Evolutionary conservation across 2,797 vertebrate species (phyloP), one percentile per base, ranked within the genome.

Genomic region (Sebastiscus tertius): DNA sequence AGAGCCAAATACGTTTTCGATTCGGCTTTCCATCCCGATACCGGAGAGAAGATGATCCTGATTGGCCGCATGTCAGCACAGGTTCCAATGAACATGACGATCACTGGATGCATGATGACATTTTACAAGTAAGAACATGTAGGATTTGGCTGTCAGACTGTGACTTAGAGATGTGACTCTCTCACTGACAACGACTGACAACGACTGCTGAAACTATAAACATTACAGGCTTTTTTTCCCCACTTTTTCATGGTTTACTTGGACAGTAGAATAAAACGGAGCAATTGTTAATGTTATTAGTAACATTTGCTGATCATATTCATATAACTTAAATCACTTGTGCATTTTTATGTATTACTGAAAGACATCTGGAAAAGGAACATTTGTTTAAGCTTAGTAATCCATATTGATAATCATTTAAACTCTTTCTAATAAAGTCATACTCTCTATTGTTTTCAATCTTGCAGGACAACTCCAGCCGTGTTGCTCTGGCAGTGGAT

Each of bases 11-110:
- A 99, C 77, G 73, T 99, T 56, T 99, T 98, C 10, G 98, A 99
- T 88, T 99, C 98, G 0, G 99, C 99, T 4, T 99, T 99, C 87
- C 99, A 99, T 87, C 99, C 98, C 0, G 99, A 99, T 89, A 99
- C 99, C 0, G 98, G 98, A 2, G 99, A 99, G 87, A 99, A 99
- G 94, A 99, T 99, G 99, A 95, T 99, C 42, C 87, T 99, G 93
- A 99, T 99, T 27, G 99, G 99, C 54, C 96, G 99, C 70, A 99
- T 99, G 98, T 99, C 98, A 0, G 99, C 99, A 31, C 99, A 99
- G 92, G 98, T 99, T 20, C 99, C 99, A 20, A 99, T 99, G 98
- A 99, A 99, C 92, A 99, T 99, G 99, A 99, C 98, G 31, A 99
- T 99, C 95, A 99, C 97, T 3, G 99, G 99, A 49, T 99, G 98